These are phyloP conservation scores for Xylocopa sonorina DNA, from an alignment of 1,140 invertebrate species.

Conservation along the genomic window DNA sequence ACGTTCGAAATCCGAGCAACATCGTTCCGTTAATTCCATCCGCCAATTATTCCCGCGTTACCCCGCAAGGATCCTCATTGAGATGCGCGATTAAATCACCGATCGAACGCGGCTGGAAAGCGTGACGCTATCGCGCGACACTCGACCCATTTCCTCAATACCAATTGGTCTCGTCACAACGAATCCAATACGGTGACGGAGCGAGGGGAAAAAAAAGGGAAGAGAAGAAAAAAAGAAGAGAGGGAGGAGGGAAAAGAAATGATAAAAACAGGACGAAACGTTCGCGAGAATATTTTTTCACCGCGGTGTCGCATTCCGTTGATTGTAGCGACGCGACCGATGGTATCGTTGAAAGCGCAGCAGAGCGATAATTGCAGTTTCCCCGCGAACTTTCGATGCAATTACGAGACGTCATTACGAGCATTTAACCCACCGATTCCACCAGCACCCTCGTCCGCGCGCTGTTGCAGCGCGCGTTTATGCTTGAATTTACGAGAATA, in stretches of 20 bases:
- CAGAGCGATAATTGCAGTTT: slow-evolving; percentile 73
- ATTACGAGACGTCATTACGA: slow-evolving; percentile 75
- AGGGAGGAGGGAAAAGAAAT: background rate
- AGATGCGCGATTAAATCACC: background rate
- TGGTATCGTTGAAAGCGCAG: slow-evolving; percentile 68
- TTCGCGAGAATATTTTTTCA: slow-evolving; percentile 29
- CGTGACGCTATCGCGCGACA: background rate
- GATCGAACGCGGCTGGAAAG: background rate
- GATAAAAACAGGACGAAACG: too few relatives aligned
- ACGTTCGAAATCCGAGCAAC: too few relatives aligned
- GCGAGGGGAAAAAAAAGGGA: too few relatives aligned
- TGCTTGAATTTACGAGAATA: slow-evolving; percentile 69
- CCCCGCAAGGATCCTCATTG: background rate
- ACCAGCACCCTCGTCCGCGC: background rate
- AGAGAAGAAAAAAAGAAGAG: background rate
- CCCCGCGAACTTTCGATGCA: slow-evolving; percentile 72
- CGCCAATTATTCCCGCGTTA: background rate
- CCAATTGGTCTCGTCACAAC: background rate
- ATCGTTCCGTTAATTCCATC: background rate
- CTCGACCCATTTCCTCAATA: slow-evolving; percentile 32
- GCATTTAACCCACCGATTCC: slow-evolving; percentile 65
- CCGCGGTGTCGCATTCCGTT: slow-evolving; percentile 45
- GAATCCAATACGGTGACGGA: background rate
- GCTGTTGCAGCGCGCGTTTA: slow-evolving; percentile 53
- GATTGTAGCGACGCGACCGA: slow-evolving; percentile 58